These are phyloP conservation scores for Mionectes olivaceus DNA, from an alignment of 2,797 vertebrate genomes.

Conservation along the genomic window DNA sequence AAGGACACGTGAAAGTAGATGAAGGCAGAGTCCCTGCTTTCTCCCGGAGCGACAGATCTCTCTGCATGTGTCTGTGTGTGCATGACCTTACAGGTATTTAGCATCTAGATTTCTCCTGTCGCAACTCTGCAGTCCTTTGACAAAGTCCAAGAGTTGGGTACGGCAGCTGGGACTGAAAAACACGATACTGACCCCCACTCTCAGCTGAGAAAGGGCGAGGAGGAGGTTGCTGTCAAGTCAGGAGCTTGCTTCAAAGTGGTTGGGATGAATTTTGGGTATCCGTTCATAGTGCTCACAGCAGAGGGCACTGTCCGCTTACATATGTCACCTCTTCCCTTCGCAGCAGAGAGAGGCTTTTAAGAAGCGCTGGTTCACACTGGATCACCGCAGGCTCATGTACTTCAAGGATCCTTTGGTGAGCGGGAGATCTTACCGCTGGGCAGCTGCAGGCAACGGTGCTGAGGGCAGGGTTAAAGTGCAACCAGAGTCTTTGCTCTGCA, in stretches of 20 bases:
- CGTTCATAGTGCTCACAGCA: conserved; percentile 1
- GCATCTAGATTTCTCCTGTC: conserved; percentile 31
- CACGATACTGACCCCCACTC: neutral
- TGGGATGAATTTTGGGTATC: neutral
- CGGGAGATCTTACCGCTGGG: conserved; percentile 57
- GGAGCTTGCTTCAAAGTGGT: neutral
- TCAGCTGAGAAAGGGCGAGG: neutral
- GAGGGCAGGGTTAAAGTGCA: conserved; percentile 10
- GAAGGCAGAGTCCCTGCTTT: conserved; percentile 49
- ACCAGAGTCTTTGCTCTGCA: neutral
- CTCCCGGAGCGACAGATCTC: conserved; percentile 30
- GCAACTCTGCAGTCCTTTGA: neutral
- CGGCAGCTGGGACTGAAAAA: neutral
- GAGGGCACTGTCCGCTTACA: conserved; percentile 52
- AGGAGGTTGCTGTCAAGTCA: neutral
- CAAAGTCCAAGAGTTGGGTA: neutral
- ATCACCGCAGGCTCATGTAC: conserved; percentile 91
- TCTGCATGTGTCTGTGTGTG: conserved; percentile 39
- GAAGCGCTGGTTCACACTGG: conserved; percentile 93
- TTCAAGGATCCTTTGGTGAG: conserved; percentile 92
- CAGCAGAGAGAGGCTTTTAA: conserved; percentile 92
- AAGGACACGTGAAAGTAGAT: conserved; percentile 56
- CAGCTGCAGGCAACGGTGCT: conserved; percentile 40
- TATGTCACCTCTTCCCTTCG: conserved; percentile 12
- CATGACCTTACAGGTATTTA: conserved; percentile 24